Conservation (phyloP, 2,797 vertebrate species). For the Pseudocheirus occidentalis region DNA sequence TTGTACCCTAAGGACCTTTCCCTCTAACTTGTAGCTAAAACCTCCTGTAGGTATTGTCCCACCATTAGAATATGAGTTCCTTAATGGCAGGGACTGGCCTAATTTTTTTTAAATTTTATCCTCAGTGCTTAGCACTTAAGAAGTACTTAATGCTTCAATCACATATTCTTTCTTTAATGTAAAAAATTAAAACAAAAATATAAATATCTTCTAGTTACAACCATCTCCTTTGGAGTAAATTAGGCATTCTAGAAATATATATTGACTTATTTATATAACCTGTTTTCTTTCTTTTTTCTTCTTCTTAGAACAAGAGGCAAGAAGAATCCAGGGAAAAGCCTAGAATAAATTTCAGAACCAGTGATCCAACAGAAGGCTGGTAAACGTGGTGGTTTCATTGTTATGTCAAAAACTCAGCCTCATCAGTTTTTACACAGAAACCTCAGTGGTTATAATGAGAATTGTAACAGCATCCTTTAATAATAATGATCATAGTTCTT, state of each 20-base stretch:
- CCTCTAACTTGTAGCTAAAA: neutral
- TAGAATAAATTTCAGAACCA: neutral
- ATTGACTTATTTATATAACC: neutral
- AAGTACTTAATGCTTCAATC: neutral
- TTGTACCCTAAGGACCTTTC: neutral
- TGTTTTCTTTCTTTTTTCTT: neutral
- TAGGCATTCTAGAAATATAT: neutral
- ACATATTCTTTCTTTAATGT: neutral
- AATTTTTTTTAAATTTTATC: neutral
- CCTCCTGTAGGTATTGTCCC: neutral
- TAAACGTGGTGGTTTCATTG: slow-evolving; percentile 6
- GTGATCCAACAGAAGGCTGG: neutral
- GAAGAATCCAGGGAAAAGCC: neutral
- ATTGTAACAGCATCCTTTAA: neutral
- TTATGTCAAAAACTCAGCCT: neutral
- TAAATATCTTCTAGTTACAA: neutral
- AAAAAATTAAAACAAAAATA: neutral
- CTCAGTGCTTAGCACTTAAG: neutral
- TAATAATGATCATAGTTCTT: neutral
- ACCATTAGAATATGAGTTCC: neutral
- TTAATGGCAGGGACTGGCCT: neutral
- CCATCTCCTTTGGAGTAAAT: neutral
- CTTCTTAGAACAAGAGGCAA: slow-evolving; percentile 42
- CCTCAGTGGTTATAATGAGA: neutral
- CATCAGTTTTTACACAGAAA: slow-evolving; percentile 2